Evolutionary conservation across 92 coral and sea anemone species (phyloP).

Genomic region (Phenganax marumi): DNA sequence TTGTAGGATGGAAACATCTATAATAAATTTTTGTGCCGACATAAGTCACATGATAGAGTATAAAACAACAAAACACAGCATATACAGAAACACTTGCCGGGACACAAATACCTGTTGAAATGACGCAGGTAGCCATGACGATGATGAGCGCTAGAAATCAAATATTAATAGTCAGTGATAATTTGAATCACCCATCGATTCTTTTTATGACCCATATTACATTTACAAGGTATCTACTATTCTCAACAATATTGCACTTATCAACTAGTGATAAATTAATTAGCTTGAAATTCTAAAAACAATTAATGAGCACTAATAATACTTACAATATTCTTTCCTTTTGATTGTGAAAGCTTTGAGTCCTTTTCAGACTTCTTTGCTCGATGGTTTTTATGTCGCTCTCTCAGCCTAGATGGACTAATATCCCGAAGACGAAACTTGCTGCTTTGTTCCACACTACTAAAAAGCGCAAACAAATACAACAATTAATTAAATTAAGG

Average conservation of each 20-base stretch:
- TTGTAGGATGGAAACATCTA: slow-evolving; percentile 96
- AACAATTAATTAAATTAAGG: background rate
- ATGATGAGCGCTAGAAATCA: slow-evolving; percentile 69
- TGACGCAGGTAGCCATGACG: slow-evolving; percentile 97
- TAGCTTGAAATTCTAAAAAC: background rate
- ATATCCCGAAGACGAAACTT: slow-evolving; percentile 81
- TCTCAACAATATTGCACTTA: no score
- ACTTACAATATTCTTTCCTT: slow-evolving; percentile 48
- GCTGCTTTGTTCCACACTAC: slow-evolving; percentile 62
- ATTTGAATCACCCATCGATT: background rate
- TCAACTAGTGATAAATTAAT: no score
- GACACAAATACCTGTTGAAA: slow-evolving; percentile 75
- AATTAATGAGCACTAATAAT: background rate
- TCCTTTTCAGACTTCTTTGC: slow-evolving; percentile 61
- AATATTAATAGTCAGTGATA: background rate
- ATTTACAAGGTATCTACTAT: no score
- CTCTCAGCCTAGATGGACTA: slow-evolving; percentile 72
- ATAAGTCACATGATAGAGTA: background rate
- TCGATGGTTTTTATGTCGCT: slow-evolving; percentile 55
- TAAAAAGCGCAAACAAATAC: slow-evolving; percentile 30
- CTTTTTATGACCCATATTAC: no score
- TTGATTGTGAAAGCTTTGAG: slow-evolving; percentile 59
- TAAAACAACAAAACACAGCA: background rate
- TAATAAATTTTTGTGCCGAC: background rate
- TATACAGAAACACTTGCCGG: background rate